Base-by-base conservation (phyloP, 2,888 invertebrate species). In the Harpalus rufipes region DNA sequence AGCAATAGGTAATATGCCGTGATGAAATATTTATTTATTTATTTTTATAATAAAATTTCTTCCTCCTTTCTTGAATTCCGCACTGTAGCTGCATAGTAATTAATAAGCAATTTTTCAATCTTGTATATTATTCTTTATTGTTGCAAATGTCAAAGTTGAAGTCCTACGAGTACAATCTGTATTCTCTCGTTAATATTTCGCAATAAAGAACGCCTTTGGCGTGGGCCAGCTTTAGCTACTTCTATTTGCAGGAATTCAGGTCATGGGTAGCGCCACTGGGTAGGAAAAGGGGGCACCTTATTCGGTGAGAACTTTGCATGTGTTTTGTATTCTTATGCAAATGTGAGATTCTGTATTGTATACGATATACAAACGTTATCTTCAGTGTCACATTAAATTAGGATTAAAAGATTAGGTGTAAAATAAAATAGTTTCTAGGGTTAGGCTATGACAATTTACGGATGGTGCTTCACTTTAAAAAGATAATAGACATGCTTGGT, bases 181-280 rank as follows among this genome's bases (percentile, higher is more conserved):
- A 21, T 21, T 21, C 21, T 21, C 44, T 44, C 44, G 44, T 51
- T 12, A 12, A 51, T 51, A 51, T 51, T 5, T 4, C 12, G 44
- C 44, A 51, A 51, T 51, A 51, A 51, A 51, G 44, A 51, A 51
- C 44, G 44, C 12, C 44, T 51, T 12, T 51, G 44, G 44, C 44
- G 44, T 51, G 44, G 44, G 44, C 44, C 44, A 6, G 32, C 32
- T 32, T 5, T 5, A 32, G 32, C 44, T 51, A 51, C 44, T 51
- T 51, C 44, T 51, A 51, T 68, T 68, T 68, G 32, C 25, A n/a
- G 32, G 18, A 44, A 74, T 74, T 16, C 41, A 16, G 72, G 72
- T 74, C 72, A 74, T 74, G 72, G 72, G 72, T 74, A 41, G 72
- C 72, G 72, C 44, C 72, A 74, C 21, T 74, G 18, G 44, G 72